These are phyloP conservation scores for Apistogramma diplotaenia DNA, from an alignment of 2,113 vertebrate species.

Conservation along the genomic window DNA sequence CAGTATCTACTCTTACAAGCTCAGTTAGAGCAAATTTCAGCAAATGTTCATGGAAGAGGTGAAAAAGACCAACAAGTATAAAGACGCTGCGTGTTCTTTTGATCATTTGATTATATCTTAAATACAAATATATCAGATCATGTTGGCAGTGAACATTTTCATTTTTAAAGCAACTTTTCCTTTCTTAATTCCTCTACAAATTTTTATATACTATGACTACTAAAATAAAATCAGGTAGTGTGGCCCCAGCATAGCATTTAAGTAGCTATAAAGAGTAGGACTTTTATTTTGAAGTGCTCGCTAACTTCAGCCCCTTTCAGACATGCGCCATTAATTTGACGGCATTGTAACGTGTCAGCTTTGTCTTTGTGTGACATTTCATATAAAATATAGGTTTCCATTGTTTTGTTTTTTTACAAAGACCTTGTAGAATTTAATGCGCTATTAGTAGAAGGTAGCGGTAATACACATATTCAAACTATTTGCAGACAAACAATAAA, in stretches of 20 bases:
- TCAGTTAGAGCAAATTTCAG: conserved; percentile 52
- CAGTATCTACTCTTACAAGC: conserved; percentile 61
- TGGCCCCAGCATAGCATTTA: conserved; percentile 38
- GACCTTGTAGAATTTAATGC: no score
- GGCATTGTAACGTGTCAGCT: background rate
- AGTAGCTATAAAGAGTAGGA: conserved; percentile 23
- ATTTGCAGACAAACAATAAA: background rate
- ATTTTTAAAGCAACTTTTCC: conserved; percentile 40
- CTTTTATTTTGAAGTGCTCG: conserved; percentile 67
- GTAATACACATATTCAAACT: background rate
- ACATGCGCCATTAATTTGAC: background rate
- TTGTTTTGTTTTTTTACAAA: no score
- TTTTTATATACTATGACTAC: conserved; percentile 50
- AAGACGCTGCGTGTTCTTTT: conserved; percentile 50
- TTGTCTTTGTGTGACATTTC: background rate
- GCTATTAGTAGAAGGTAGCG: no score
- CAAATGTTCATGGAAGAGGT: conserved; percentile 50
- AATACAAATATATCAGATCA: conserved; percentile 70
- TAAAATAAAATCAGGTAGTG: conserved; percentile 68
- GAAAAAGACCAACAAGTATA: conserved; percentile 61
- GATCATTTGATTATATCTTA: conserved; percentile 60
- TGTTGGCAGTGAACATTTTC: conserved; percentile 68
- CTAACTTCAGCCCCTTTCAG: conserved; percentile 29
- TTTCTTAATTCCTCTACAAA: conserved; percentile 33
- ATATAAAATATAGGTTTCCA: no score